phyloP scores from a whole-genome alignment of 30 jellyfish, hydroid and myxozoan species.

The Aurelia coerulea region DNA sequence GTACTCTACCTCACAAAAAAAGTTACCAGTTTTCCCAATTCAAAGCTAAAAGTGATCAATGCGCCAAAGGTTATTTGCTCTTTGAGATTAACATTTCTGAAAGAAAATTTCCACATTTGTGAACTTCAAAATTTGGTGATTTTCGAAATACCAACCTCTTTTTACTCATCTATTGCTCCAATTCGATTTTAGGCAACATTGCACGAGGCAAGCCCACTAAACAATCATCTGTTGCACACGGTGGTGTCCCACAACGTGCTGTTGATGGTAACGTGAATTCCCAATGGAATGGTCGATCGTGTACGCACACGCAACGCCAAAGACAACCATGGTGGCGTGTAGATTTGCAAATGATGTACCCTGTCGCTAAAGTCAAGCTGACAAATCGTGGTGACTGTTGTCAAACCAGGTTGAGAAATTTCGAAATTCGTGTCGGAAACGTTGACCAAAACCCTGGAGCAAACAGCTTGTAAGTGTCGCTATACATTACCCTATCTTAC shows the following conservation, averaged over 20 bases:
- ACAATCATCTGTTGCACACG: conserved; percentile 52
- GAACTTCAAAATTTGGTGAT: too few species aligned
- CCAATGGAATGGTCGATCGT: conserved; percentile 43
- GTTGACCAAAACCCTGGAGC: conserved; percentile 35
- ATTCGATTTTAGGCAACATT: conserved; percentile 38
- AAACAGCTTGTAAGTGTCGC: conserved; percentile 33
- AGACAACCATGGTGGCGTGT: conserved; percentile 71
- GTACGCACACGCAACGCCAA: conserved; percentile 59
- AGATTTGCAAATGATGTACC: conserved; percentile 59
- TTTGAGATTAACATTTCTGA: too few species aligned
- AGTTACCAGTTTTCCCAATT: too few species aligned
- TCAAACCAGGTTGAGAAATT: conserved; percentile 32
- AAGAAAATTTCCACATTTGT: too few species aligned
- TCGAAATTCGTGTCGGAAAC: conserved; percentile 59
- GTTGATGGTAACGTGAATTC: conserved; percentile 68
- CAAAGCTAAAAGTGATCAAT: too few species aligned
- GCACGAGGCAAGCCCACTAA: conserved; percentile 68
- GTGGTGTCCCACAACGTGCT: conserved; percentile 58
- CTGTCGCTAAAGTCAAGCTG: conserved; percentile 47
- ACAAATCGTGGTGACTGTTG: conserved; percentile 63
- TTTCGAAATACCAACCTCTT: too few species aligned
- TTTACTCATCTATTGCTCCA: too few species aligned
- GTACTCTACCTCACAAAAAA: too few species aligned
- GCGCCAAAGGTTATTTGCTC: too few species aligned
- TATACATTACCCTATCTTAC: background rate